Conservation (phyloP, 2,888 invertebrate species). For the Sminthurinus aureus region DNA sequence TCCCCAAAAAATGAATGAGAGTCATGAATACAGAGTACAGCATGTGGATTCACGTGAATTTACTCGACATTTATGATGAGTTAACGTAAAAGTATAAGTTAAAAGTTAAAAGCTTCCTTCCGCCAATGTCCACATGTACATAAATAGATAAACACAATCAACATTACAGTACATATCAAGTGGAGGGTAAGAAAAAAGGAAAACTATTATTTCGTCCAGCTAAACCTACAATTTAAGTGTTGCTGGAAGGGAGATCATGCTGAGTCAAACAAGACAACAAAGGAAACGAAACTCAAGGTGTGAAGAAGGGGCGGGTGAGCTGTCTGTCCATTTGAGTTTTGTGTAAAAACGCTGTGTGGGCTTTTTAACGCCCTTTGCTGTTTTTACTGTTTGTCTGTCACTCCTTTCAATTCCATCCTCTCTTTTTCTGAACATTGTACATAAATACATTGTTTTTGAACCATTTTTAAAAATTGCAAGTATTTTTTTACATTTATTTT, state of each 20-base stretch:
- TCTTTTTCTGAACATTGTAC: neutral
- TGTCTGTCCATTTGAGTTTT: neutral
- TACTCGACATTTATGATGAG: too few relatives aligned
- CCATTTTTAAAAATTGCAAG: too few relatives aligned
- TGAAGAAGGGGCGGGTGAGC: conserved; percentile 18
- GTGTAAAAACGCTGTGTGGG: neutral
- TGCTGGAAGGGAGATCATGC: conserved; percentile 9
- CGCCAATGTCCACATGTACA: neutral
- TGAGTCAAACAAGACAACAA: conserved; percentile 26
- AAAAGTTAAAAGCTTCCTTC: neutral
- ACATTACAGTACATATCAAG: too few relatives aligned
- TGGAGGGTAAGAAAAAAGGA: neutral
- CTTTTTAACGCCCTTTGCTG: neutral
- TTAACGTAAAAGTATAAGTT: too few relatives aligned
- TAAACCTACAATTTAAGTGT: conserved; percentile 19
- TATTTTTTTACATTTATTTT: too few relatives aligned
- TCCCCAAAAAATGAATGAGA: too few relatives aligned
- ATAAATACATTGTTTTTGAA: too few relatives aligned
- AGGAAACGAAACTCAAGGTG: conserved; percentile 14
- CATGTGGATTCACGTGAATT: too few relatives aligned
- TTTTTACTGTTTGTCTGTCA: neutral
- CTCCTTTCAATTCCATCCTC: neutral
- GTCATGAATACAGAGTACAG: neutral
- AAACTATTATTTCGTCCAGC: neutral
- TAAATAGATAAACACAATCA: too few relatives aligned